A percentile compares a stretch with the other conserved stretches of the same genome.
Evolutionary conservation across 1,140 invertebrate species (phyloP).

Genomic region (Danaus melanippus): DNA sequence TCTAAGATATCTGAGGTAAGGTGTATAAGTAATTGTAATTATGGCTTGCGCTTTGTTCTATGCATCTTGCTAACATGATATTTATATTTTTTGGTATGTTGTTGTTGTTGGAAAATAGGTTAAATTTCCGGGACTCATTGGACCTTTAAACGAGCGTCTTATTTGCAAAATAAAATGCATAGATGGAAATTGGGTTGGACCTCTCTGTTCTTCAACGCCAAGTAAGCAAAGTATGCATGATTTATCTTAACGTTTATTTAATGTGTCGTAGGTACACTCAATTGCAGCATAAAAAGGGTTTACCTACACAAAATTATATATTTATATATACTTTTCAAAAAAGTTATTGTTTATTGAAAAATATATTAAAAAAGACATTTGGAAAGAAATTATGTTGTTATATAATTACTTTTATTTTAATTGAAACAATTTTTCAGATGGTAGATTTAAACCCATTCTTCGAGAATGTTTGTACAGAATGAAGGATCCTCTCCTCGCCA

Average conservation of each 20-base stretch:
- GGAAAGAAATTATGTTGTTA: no score
- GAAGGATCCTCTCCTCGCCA: conserved; percentile 50
- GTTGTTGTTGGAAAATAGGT: conserved; percentile 43
- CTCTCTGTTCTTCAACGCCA: conserved; percentile 61
- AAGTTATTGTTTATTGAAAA: no score
- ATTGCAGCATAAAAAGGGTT: no score
- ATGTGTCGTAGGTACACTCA: no score
- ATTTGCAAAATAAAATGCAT: conserved; percentile 88
- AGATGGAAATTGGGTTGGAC: conserved; percentile 85
- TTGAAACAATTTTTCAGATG: conserved; percentile 42
- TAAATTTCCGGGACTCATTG: conserved; percentile 79
- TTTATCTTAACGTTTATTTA: no score
- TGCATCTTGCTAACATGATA: no score
- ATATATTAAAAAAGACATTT: no score
- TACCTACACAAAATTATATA: no score
- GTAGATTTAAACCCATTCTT: conserved; percentile 61
- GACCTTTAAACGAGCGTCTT: conserved; percentile 76
- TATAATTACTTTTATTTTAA: conserved; percentile 13
- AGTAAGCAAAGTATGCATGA: conserved; percentile 30
- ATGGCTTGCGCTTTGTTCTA: no score
- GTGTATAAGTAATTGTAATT: no score
- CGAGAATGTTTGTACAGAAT: conserved; percentile 56
- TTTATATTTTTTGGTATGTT: conserved; percentile 12
- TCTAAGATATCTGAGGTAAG: conserved; percentile 66
- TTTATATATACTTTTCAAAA: no score